phyloP scores from a whole-genome alignment of 2,113 vertebrate species.

The Xiphias gladius region DNA sequence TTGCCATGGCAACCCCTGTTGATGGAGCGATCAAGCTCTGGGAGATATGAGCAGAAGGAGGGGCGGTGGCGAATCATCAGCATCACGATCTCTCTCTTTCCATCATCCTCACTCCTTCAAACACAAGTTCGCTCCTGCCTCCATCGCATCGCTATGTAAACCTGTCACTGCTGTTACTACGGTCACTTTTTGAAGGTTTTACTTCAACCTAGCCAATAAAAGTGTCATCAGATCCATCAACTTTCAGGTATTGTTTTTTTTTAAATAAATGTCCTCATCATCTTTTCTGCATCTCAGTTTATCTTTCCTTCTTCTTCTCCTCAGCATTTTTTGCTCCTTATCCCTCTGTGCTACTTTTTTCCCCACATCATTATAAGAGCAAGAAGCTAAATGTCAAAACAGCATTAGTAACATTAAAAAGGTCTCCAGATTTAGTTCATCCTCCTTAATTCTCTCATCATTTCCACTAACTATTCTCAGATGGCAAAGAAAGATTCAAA shows the following conservation, averaged over 20 bases:
- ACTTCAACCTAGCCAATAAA: not conserved
- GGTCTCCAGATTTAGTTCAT: slow-evolving; percentile 48
- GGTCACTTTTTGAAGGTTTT: not conserved
- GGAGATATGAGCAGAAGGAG: slow-evolving; percentile 58
- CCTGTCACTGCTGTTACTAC: not conserved
- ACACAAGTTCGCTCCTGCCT: slow-evolving; percentile 35
- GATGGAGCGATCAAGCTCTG: slow-evolving; percentile 73
- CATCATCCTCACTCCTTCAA: slow-evolving; percentile 35
- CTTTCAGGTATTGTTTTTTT: not conserved
- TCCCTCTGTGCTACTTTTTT: slow-evolving; percentile 7
- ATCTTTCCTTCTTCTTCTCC: slow-evolving; percentile 1
- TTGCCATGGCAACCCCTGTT: slow-evolving; percentile 80
- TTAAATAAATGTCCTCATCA: not conserved
- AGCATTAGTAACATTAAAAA: slow-evolving; percentile 44
- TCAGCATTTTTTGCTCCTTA: slow-evolving; percentile 10
- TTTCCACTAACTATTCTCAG: slow-evolving; percentile 18
- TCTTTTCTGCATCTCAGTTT: slow-evolving; percentile 1
- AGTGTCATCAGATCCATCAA: not conserved
- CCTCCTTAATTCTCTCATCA: slow-evolving; percentile 12
- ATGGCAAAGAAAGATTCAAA: slow-evolving; percentile 25
- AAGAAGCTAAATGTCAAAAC: slow-evolving; percentile 68
- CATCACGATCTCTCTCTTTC: slow-evolving; percentile 61
- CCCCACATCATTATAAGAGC: slow-evolving; percentile 29
- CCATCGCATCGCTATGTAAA: slow-evolving; percentile 2
- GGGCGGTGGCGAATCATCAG: slow-evolving; percentile 57